Evolutionary conservation across 2,797 vertebrate species (phyloP), one percentile per base, ranked within the genome.

Genomic region (Morelia viridis): DNA sequence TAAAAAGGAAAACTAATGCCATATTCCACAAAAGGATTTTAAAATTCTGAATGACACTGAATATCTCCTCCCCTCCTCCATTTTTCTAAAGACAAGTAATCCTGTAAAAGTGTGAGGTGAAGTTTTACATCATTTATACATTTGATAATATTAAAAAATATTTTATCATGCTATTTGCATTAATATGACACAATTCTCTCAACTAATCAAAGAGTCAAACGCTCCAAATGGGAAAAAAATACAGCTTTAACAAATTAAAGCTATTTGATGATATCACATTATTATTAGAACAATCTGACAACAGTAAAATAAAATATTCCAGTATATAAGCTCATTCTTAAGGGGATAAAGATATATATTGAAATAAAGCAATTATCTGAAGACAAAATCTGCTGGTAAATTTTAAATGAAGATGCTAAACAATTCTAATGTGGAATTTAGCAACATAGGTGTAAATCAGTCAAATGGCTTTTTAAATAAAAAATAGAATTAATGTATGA

Each of bases 391-490:
- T 91, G 28, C 31, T 87, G 90, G 80, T 56, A 92, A 92, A 94
- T 92, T 94, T 92, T 58, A 93, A 24, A 41, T 61, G n/a, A 8
- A 6, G 89, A 3, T 87, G 10, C 35, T 89, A 85, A 91, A 90
- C 62, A 76, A 96, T 94, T 9, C 87, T 0, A 90, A 83, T 87
- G 57, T 64, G n/a, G 88, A 93, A 92, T 92, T 90, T 89, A 94
- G 90, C 60, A 84, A 90, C 93, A 93, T 92, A 94, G 5, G 46
- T 94, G 90, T 64, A 84, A 92, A 90, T 0, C 0, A 71, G n/a
- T 58, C 5, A 84, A 92, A 9, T 50, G 56, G 15, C 87, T 57
- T 93, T 94, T 95, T 94, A 92, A 89, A 57, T 94, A 92, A 68
- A n/a, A 95, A 86, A 8, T 28, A n/a, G 12, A 89, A 92, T 22